Percentiles rank a stretch among this genome's conserved stretches.
Conservation (phyloP, 2,113 vertebrate genomes). For the Monopterus albus region DNA sequence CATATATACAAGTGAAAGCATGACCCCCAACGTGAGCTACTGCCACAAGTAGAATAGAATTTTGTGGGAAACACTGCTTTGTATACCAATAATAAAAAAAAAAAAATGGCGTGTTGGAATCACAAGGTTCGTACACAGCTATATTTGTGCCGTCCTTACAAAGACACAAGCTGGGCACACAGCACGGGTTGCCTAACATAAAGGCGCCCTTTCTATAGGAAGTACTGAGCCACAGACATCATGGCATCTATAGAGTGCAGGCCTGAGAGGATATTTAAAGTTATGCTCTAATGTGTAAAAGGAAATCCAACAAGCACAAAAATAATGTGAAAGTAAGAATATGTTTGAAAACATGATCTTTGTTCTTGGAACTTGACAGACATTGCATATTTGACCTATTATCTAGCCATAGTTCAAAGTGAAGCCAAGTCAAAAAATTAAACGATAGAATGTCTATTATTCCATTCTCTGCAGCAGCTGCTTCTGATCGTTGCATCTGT, state of each 20-base stretch:
- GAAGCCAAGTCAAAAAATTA: background rate
- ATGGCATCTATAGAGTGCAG: background rate
- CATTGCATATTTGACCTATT: background rate
- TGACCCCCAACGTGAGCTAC: too few relatives aligned
- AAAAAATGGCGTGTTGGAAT: slow-evolving; percentile 7
- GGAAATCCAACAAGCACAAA: background rate
- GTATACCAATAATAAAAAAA: slow-evolving; percentile 1
- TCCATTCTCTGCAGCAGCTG: slow-evolving; percentile 6
- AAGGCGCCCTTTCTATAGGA: slow-evolving; percentile 34
- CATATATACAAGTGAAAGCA: too few relatives aligned
- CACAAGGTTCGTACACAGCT: slow-evolving; percentile 27
- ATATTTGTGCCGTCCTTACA: background rate
- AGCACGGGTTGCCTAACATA: background rate
- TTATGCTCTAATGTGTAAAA: background rate
- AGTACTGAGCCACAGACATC: background rate
- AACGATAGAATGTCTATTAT: background rate
- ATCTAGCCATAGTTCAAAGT: background rate
- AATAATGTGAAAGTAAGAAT: background rate
- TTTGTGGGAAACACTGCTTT: too few relatives aligned
- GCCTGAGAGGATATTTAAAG: background rate
- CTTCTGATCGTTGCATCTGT: slow-evolving; percentile 28
- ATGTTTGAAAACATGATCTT: background rate
- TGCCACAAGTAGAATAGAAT: too few relatives aligned
- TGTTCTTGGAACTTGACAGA: background rate
- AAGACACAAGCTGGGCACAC: slow-evolving; percentile 6